Percentiles rank a stretch among this genome's conserved stretches.
phyloP scores from a whole-genome alignment of 2,113 vertebrate genomes.

The Plestiodon gilberti region DNA sequence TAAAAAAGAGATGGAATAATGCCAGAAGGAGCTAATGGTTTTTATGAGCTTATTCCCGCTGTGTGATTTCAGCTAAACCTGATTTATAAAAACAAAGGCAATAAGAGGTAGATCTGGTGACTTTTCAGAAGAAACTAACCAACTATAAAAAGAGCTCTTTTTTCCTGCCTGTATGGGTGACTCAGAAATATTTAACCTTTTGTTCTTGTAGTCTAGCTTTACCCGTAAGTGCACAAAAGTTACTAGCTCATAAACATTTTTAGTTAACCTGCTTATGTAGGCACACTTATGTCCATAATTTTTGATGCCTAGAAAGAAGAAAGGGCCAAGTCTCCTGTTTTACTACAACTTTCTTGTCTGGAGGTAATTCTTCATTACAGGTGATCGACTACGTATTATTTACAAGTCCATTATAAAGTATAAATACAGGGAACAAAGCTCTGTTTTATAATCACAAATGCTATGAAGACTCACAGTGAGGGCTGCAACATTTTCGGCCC shows the following conservation, averaged over 20 bases:
- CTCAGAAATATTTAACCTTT: not conserved
- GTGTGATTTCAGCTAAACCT: constrained; percentile 1
- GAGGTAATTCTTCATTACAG: not conserved
- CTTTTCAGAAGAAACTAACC: not conserved
- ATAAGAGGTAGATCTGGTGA: constrained; percentile 16
- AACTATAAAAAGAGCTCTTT: not conserved
- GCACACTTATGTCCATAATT: no score
- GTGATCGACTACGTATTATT: not conserved
- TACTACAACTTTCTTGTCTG: no score
- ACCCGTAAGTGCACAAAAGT: not conserved
- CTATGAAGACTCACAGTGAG: no score
- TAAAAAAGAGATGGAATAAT: not conserved
- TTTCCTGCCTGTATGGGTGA: not conserved
- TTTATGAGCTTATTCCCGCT: not conserved
- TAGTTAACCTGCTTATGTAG: not conserved
- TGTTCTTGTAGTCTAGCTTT: constrained; percentile 3
- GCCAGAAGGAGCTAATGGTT: not conserved
- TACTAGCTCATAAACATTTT: not conserved
- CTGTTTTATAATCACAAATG: no score
- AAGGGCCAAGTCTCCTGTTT: no score
- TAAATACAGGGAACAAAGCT: no score
- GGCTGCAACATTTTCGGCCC: no score
- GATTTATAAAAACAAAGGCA: constrained; percentile 22
- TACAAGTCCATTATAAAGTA: not conserved
- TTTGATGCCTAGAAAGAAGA: no score